Base-by-base conservation (phyloP, 2,797 vertebrate species). In the Cichlasoma orientale region DNA sequence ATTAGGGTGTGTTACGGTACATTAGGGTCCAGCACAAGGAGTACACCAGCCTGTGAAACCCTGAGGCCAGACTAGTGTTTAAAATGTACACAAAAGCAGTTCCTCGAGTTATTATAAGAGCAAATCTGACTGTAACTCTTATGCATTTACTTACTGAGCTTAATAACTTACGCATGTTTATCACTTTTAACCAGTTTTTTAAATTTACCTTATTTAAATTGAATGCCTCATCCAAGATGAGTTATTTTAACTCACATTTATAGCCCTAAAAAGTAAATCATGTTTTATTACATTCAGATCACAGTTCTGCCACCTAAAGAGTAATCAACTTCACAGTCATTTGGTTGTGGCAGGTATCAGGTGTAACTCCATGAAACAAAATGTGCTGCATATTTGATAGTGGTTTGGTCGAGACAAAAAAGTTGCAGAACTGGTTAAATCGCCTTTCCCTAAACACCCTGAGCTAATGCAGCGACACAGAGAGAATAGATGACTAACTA, bases 381-480 rank as follows among this genome's bases (percentile, higher is more conserved):
- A 25, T 41, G 19, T 16, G 1, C 8, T 16, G 44, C 54, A 70
- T 29, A 55, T 50, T 50, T 73, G 11, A 72, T 2, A 9, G 59
- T 63, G n/a, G 66, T 79, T 83, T 76, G 69, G 56, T 18, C 72
- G 52, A 73, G 63, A 87, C 5, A 9, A 85, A 56, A 76, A 66
- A 75, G 75, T 85, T 74, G 84, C 72, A 58, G 66, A 90, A 92
- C 88, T 72, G 90, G 90, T 91, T 91, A 1, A 14, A 23, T 47
- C 0, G 14, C 27, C 5, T 3, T 25, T 82, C 84, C 53, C 41
- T 3, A 2, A 31, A 63, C 36, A 36, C 59, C 53, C 11, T 47
- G 68, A 83, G 50, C 44, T 25, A 44, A 3, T 70, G 1, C 8
- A 74, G 6, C 9, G 2, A 61, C 68, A 77, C 73, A 57, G 50